Conservation (phyloP, 1,140 invertebrate genomes). For the Brachionus sp. region DNA sequence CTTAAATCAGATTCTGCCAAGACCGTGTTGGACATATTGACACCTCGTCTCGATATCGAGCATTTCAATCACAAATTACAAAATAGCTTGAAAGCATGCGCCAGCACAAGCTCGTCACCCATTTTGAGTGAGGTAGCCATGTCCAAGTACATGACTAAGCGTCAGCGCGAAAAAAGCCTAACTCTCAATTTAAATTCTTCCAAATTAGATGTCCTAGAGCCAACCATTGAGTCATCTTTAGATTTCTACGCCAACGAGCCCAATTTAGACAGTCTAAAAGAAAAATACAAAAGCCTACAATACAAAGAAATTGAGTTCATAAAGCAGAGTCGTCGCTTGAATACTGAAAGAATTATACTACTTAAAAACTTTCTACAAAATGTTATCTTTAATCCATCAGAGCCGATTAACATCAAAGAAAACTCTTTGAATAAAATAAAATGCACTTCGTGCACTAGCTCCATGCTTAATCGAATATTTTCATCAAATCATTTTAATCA, state of each 20-base stretch:
- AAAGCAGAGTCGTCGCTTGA: background rate
- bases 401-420: background rate
- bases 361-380: background rate
- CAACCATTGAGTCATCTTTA: background rate
- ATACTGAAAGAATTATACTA: background rate
- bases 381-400: background rate
- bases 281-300: background rate
- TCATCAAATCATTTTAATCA: background rate
- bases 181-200: background rate
- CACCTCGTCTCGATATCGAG: background rate
- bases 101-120: background rate
- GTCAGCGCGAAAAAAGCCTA: background rate
- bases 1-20: background rate
- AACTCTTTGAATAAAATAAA: conserved; percentile 14
- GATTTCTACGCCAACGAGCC: background rate
- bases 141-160: background rate
- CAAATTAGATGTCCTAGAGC: background rate
- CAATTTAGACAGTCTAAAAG: background rate
- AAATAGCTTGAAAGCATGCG: background rate
- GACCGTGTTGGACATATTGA: background rate
- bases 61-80: conserved; percentile 10
- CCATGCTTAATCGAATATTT: conserved; percentile 12
- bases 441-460: conserved; percentile 3
- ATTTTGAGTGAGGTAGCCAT: background rate
- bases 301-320: background rate